A percentile compares a stretch with the other conserved stretches of the same genome.
Evolutionary conservation across 2,113 vertebrate species (phyloP).

Genomic region (Sula dactylatra): DNA sequence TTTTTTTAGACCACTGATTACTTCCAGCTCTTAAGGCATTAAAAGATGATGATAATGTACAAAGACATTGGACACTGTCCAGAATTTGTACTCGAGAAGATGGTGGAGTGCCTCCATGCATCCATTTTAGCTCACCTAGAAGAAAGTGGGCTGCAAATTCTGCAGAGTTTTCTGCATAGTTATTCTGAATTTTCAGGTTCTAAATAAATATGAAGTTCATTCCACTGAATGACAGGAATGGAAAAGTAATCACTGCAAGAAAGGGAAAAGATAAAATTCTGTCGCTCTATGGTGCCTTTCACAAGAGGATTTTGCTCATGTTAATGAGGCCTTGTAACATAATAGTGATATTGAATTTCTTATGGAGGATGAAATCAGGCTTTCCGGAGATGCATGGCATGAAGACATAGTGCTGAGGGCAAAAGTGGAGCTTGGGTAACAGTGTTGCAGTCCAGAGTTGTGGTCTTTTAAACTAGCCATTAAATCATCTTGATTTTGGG

Average conservation of each 20-base stretch:
- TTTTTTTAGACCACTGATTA: neutral
- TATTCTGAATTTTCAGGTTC: neutral
- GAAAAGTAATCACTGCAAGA: slow-evolving; percentile 33
- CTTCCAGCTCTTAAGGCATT: slow-evolving; percentile 35
- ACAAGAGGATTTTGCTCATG: neutral
- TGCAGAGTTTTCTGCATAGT: neutral
- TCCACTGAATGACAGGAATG: slow-evolving; percentile 36
- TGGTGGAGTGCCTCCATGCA: neutral
- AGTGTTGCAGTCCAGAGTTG: neutral
- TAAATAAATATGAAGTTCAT: slow-evolving; percentile 37
- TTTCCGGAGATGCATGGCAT: neutral
- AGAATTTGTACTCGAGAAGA: neutral
- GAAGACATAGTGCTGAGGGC: neutral
- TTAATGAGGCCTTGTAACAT: slow-evolving; percentile 28
- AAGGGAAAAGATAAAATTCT: slow-evolving; percentile 51
- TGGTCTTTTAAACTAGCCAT: neutral
- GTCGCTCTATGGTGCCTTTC: neutral
- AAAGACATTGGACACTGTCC: neutral
- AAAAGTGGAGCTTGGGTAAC: neutral
- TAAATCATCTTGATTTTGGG: slow-evolving; percentile 5
- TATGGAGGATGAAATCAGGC: neutral
- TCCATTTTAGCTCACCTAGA: neutral
- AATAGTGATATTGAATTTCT: slow-evolving; percentile 3
- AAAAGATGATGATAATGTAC: neutral
- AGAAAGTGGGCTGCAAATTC: neutral